Evolutionary conservation across 2,888 invertebrate genomes (phyloP).

Genomic region (Branchellion lobata): DNA sequence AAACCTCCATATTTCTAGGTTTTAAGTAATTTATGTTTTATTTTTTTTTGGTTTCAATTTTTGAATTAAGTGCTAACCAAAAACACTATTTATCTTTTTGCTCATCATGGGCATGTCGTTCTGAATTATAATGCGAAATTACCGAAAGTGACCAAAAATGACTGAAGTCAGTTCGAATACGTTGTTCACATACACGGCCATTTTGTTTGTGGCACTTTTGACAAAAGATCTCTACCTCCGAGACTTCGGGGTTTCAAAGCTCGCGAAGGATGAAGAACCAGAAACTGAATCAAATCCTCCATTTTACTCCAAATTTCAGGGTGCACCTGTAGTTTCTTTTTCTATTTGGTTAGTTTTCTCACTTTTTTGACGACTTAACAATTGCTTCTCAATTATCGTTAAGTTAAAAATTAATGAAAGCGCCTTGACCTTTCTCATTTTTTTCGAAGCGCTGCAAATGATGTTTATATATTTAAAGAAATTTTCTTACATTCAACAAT

Average conservation of each 20-base stretch:
- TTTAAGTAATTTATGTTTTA: no score
- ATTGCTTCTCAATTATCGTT: background rate
- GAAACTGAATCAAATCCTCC: background rate
- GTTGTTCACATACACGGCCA: slow-evolving; percentile 30
- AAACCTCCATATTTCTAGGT: no score
- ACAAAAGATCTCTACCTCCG: slow-evolving; percentile 8
- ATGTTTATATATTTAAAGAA: no score
- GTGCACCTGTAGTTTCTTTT: slow-evolving; percentile 16
- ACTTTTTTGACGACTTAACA: background rate
- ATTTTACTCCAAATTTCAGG: background rate
- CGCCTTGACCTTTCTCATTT: no score
- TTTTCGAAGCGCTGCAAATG: no score
- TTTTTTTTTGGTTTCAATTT: no score
- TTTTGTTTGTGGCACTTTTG: slow-evolving; percentile 28
- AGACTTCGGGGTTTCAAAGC: background rate
- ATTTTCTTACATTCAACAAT: no score
- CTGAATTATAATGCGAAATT: no score
- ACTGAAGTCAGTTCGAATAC: slow-evolving; percentile 18
- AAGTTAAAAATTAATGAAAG: no score
- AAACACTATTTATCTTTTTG: no score
- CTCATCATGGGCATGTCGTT: no score
- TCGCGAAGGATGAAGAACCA: background rate
- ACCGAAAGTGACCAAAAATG: slow-evolving; percentile 4
- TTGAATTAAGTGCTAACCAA: no score
- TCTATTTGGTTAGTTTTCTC: slow-evolving; percentile 23